Conservation (phyloP, 2,797 vertebrate genomes). For the Muscicapa comitata region DNA sequence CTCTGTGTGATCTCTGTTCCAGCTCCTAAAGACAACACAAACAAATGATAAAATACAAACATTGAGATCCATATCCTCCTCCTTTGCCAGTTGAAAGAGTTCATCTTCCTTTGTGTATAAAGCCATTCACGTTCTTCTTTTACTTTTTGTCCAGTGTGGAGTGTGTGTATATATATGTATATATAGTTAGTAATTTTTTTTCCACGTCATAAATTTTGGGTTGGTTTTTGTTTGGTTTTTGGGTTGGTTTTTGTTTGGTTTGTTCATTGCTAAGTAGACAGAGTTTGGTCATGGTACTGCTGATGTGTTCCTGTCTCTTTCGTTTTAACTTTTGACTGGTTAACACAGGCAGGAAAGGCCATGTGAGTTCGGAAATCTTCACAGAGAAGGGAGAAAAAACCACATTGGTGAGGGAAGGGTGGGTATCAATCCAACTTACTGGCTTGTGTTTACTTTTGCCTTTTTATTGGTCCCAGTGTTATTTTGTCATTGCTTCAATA, state of each 20-base stretch:
- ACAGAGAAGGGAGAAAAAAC: neutral
- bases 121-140: neutral
- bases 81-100: neutral
- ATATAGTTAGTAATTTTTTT: neutral
- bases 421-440: neutral
- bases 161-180: too few species aligned
- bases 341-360: neutral
- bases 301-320: neutral
- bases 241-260: neutral
- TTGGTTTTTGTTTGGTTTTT: neutral
- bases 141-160: neutral
- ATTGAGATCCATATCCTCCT: neutral
- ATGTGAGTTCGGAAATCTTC: neutral
- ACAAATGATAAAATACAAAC: neutral
- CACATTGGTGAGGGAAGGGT: fast-evolving
- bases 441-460: neutral
- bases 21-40: too few species aligned
- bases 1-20: too few species aligned
- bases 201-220: neutral
- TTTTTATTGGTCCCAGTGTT: neutral
- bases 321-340: neutral
- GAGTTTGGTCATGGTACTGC: neutral
- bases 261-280: neutral
- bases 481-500: neutral
- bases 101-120: neutral